These are phyloP conservation scores for Aphelenchoides fujianensis DNA, from an alignment of 1,140 invertebrate genomes.

Conservation along the genomic window DNA sequence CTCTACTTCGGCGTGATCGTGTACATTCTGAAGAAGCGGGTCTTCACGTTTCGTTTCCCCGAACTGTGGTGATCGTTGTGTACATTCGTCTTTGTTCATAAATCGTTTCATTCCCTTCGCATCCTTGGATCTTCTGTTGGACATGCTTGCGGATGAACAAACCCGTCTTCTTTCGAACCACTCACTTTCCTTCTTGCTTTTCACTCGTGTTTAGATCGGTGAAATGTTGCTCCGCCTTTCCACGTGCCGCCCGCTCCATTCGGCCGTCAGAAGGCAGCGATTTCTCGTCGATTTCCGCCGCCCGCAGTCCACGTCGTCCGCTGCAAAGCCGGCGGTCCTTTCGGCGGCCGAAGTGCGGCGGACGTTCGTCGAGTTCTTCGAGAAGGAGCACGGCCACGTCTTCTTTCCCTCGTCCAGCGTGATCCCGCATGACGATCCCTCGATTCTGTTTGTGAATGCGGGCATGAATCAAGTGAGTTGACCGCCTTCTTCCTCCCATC, in stretches of 20 bases:
- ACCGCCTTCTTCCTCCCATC: slow-evolving; percentile 29
- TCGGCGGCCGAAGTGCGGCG: slow-evolving; percentile 59
- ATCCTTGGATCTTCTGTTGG: too few species aligned
- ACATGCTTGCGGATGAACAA: too few species aligned
- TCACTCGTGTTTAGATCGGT: too few species aligned
- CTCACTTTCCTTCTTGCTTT: too few species aligned
- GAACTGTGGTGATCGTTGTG: slow-evolving; percentile 18
- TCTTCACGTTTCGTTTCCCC: slow-evolving; percentile 5
- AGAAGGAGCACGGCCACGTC: slow-evolving; percentile 70
- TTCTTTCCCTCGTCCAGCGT: slow-evolving; percentile 85
- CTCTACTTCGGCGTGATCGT: slow-evolving; percentile 35
- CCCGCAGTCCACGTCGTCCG: background rate
- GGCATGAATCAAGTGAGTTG: slow-evolving; percentile 97
- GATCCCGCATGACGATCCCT: slow-evolving; percentile 76
- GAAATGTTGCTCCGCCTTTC: too few species aligned
- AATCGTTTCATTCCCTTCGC: too few species aligned
- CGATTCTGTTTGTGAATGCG: slow-evolving; percentile 88
- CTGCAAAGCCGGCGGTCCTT: background rate
- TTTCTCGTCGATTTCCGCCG: too few species aligned
- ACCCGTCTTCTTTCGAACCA: too few species aligned
- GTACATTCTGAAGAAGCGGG: slow-evolving; percentile 37
- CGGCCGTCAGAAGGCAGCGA: too few species aligned
- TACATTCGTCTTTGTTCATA: too few species aligned
- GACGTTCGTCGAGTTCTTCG: slow-evolving; percentile 75
- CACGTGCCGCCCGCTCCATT: too few species aligned